phyloP scores from a whole-genome alignment of 1,140 invertebrate species.

The Eriocheir sinensis region DNA sequence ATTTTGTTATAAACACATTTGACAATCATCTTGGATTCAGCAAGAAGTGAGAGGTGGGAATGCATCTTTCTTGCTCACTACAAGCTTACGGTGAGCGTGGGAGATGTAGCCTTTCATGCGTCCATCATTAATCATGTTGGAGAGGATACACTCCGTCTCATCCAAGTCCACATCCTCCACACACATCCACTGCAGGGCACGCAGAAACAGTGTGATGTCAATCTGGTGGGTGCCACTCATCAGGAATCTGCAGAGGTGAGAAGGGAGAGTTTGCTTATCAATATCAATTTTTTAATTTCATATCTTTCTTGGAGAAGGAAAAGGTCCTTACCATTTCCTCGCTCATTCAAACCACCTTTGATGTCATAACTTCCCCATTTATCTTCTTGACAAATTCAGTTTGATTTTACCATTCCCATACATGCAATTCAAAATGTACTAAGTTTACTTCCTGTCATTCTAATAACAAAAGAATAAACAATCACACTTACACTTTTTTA shows the following conservation, averaged over 20 bases:
- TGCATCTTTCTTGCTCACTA: constrained; percentile 98
- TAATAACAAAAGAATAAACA: constrained; percentile 40
- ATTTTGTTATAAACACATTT: no score
- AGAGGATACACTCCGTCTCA: constrained; percentile 97
- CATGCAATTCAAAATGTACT: neutral
- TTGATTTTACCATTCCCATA: no score
- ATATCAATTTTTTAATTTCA: no score
- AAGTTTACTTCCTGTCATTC: neutral
- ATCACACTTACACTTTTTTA: constrained; percentile 91
- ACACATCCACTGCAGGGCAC: constrained; percentile 87
- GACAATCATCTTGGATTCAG: no score
- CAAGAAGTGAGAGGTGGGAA: constrained; percentile 87
- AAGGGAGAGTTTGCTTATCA: no score
- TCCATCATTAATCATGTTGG: constrained; percentile 97
- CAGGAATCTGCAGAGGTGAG: constrained; percentile 57
- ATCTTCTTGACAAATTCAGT: no score
- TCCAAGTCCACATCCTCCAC: constrained; percentile 94
- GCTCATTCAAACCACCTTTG: no score
- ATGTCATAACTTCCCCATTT: no score
- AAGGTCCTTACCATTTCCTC: no score
- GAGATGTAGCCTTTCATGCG: constrained; percentile 99
- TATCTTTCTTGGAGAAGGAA: no score
- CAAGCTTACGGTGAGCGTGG: constrained; percentile 97
- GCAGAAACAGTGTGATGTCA: constrained; percentile 91
- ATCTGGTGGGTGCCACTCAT: constrained; percentile 95